Conservation (phyloP, 2,113 vertebrate genomes). For the Oophaga pumilio region DNA sequence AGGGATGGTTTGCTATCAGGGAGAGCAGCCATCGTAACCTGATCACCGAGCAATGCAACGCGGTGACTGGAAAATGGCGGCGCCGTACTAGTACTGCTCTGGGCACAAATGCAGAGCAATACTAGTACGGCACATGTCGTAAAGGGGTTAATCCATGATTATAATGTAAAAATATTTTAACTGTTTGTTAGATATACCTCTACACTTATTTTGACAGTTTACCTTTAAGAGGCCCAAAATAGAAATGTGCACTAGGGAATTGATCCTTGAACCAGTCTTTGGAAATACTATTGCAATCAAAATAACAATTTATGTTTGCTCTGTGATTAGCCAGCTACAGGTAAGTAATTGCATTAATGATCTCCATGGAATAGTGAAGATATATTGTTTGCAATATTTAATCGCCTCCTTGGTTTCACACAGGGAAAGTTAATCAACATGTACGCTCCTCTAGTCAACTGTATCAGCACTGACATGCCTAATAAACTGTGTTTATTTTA, state of each 20-base stretch:
- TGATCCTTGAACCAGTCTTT: background rate
- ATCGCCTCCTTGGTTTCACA: slow-evolving; percentile 2
- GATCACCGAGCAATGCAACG: too few relatives aligned
- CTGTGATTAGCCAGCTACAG: slow-evolving; percentile 3
- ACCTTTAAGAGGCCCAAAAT: too few relatives aligned
- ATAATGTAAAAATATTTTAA: too few relatives aligned
- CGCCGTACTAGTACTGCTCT: too few relatives aligned
- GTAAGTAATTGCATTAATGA: slow-evolving; percentile 29
- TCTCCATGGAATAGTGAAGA: background rate
- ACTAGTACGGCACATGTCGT: too few relatives aligned
- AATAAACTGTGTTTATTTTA: slow-evolving; percentile 41
- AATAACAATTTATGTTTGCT: slow-evolving; percentile 12
- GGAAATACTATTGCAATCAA: background rate
- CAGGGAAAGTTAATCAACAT: slow-evolving; percentile 34
- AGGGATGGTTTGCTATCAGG: too few relatives aligned
- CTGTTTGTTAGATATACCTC: too few relatives aligned
- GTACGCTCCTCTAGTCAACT: slow-evolving; percentile 20
- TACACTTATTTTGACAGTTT: too few relatives aligned
- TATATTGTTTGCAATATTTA: slow-evolving; percentile 26
- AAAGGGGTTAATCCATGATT: too few relatives aligned
- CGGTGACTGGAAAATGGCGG: too few relatives aligned
- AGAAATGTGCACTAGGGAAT: background rate
- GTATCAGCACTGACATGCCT: slow-evolving; percentile 12
- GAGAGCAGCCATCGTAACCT: too few relatives aligned
- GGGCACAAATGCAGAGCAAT: too few relatives aligned